Conservation (phyloP, 2,113 vertebrate species). For the Colius striatus region DNA sequence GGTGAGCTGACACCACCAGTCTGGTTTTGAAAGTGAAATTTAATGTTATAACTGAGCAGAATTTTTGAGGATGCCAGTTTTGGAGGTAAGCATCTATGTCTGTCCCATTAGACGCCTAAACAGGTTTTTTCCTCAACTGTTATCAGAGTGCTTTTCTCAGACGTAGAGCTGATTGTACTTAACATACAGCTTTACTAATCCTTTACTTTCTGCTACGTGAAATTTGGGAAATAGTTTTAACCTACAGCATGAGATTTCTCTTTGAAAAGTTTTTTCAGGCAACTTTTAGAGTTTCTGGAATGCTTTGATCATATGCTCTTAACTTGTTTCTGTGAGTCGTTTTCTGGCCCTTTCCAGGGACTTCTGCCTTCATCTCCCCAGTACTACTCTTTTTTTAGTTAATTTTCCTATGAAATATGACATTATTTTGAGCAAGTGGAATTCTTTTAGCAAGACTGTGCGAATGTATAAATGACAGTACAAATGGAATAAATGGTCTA, state of each 20-base stretch:
- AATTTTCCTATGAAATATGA: not conserved
- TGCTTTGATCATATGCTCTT: not conserved
- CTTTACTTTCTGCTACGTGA: not conserved
- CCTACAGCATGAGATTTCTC: not conserved
- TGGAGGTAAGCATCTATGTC: not conserved
- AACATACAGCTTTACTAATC: not conserved
- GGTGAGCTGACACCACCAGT: not conserved
- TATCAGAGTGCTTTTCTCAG: not conserved
- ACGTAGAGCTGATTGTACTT: not conserved
- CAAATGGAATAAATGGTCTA: not conserved
- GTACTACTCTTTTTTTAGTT: not conserved
- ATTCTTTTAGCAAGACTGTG: not conserved
- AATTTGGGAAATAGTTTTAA: not conserved
- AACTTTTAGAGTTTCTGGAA: not conserved
- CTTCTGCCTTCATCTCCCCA: not conserved
- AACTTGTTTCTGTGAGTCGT: not conserved
- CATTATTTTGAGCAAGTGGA: not conserved
- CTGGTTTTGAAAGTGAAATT: not conserved
- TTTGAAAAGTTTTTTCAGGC: not conserved
- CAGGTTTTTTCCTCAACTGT: accelerated
- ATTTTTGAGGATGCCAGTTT: not conserved
- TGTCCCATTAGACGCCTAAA: not conserved
- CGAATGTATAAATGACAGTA: not conserved
- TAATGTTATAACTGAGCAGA: not conserved
- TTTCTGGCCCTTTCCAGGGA: not conserved